phyloP scores from a whole-genome alignment of 2,113 vertebrate genomes.

The Colinus virginianus region DNA sequence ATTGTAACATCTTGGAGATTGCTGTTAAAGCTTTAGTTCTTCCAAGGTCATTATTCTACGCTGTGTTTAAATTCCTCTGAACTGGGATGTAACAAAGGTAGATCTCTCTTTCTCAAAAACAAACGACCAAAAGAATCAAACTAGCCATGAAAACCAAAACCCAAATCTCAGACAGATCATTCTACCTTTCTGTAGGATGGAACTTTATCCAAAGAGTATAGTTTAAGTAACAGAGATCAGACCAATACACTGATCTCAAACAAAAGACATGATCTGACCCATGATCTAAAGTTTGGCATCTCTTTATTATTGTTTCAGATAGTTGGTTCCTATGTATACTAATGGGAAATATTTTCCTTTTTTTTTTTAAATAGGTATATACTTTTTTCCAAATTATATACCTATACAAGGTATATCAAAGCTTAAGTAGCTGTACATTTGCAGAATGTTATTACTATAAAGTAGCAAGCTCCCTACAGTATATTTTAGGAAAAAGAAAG shows the following conservation, averaged over 20 bases:
- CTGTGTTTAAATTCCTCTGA: neutral
- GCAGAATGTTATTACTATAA: neutral
- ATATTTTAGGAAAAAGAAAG: neutral
- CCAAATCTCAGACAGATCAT: neutral
- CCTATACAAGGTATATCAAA: no score
- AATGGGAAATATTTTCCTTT: neutral
- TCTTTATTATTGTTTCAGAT: neutral
- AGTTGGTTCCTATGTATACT: neutral
- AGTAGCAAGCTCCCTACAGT: neutral
- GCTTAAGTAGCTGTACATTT: neutral
- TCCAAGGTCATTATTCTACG: neutral
- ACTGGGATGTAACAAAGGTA: neutral
- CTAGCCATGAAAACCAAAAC: neutral
- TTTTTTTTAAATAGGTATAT: no score
- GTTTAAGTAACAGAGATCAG: neutral
- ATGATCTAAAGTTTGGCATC: neutral
- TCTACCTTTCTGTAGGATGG: neutral
- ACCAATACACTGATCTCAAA: neutral
- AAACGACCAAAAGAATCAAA: neutral
- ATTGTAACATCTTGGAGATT: neutral
- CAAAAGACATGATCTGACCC: neutral
- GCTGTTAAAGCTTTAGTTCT: neutral
- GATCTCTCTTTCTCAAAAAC: fast-evolving
- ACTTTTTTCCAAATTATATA: no score
- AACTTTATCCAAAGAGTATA: neutral